Evolutionary conservation across 2,888 invertebrate species (phyloP), one percentile per base, ranked within the genome.

Genomic region (Drosophila peninsularis): DNA sequence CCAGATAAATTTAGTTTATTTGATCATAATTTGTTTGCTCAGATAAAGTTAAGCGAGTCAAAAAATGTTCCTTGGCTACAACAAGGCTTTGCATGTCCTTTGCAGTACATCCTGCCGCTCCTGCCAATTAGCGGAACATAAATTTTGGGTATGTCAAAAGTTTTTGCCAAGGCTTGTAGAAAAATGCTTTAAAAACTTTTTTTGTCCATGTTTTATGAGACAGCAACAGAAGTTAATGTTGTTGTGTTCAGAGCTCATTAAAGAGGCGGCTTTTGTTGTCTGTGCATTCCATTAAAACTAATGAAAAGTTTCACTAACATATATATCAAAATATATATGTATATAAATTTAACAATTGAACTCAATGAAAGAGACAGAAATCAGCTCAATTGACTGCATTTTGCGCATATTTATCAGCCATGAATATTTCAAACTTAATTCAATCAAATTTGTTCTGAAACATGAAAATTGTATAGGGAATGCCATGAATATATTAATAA

Each of bases 191-290:
- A 47, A 50, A 58, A 70, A 53, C 19, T 75, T 44, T 24, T 75
- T 44, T 24, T 70, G 21, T 13, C 56, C 30, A 30, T 44, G 19
- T 14, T 13, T 55, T 30, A 55, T 56, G 58, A 9, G 21, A 9
- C 30, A 21, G 19, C 5, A 11, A 14, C 10, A 19, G 56, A 39
- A 58, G 50, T 39, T 49, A 27, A 53, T 39, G n/a, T 41, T 62
- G 56, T 34, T 32, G 13, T 47, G 30, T 0, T 80, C 77, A 45
- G 64, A 71, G 67, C 55, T 66, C 65, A 88, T 85, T 88, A 66
- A 77, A 64, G 30, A 47, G 50, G 57, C 27, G 54, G 78, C 81
- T 89, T 88, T 89, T 89, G 90, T 87, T 88, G 90, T 87, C 86
- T 87, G 86, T 68, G 62, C 68, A 68, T 74, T 86, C 73, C 52